Conservation (phyloP, 2,113 vertebrate genomes). For the Pleuronectes platessa region DNA sequence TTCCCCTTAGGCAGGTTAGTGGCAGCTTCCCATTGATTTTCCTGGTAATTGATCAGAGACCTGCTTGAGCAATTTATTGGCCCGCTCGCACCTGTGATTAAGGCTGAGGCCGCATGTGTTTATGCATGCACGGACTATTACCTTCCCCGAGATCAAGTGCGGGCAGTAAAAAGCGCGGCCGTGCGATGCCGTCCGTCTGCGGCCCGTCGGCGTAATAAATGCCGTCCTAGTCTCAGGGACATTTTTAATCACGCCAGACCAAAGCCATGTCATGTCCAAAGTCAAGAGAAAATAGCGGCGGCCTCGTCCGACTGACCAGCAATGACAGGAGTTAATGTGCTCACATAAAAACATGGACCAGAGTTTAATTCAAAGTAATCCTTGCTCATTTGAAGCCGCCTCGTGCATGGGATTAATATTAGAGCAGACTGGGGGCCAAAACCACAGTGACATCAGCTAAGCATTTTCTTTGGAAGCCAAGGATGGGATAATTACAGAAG, state of each 20-base stretch:
- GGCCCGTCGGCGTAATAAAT: constrained; percentile 61
- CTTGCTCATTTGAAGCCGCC: constrained; percentile 59
- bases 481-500: constrained; percentile 81
- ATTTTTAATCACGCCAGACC: constrained; percentile 63
- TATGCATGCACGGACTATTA: constrained; percentile 66
- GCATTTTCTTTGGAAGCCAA: constrained; percentile 72
- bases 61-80: constrained; percentile 81
- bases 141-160: constrained; percentile 47
- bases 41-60: constrained; percentile 82
- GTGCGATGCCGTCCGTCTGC: constrained; percentile 25
- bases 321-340: constrained; percentile 62
- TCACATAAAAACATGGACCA: constrained; percentile 60
- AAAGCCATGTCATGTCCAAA: constrained; percentile 65
- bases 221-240: constrained; percentile 49
- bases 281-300: constrained; percentile 51
- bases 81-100: constrained; percentile 82
- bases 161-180: constrained; percentile 4
- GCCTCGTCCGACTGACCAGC: constrained; percentile 54
- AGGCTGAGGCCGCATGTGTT: constrained; percentile 73
- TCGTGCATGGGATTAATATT: constrained; percentile 76
- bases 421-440: constrained; percentile 71
- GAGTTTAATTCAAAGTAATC: constrained; percentile 71
- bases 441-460: constrained; percentile 81
- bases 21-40: constrained; percentile 82
- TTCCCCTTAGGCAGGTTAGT: constrained; percentile 83